These are phyloP conservation scores for Hipparchia sbordonii DNA, from an alignment of 2,888 invertebrate genomes.

Conservation along the genomic window DNA sequence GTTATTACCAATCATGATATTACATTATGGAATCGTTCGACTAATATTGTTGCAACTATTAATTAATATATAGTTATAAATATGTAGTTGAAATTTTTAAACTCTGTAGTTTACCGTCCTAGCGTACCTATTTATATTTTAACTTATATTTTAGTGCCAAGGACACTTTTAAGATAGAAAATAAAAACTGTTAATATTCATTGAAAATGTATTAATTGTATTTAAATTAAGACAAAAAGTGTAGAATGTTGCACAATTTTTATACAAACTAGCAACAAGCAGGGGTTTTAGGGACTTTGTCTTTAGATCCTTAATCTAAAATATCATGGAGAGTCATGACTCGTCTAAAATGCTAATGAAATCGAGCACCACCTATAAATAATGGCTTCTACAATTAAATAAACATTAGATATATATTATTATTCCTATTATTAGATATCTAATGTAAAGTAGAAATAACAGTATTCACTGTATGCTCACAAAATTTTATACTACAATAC, in stretches of 20 bases:
- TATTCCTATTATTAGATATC: too few species aligned
- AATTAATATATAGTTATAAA: slow-evolving; percentile 19
- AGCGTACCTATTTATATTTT: slow-evolving; percentile 40
- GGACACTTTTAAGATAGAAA: slow-evolving; percentile 20
- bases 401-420: too few species aligned
- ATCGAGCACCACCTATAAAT: too few species aligned
- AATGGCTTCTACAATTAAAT: not conserved
- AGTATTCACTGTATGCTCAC: slow-evolving; percentile 5
- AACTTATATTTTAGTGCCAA: slow-evolving; percentile 52
- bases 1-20: slow-evolving; percentile 36
- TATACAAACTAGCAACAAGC: slow-evolving; percentile 18
- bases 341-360: too few species aligned
- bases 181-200: slow-evolving; percentile 20
- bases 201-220: slow-evolving; percentile 22
- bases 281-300: slow-evolving; percentile 1
- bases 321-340: not conserved
- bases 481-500: not conserved
- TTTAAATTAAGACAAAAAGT: slow-evolving; percentile 20
- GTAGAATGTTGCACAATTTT: slow-evolving; percentile 35
- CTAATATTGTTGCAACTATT: slow-evolving; percentile 10
- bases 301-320: not conserved
- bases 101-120: slow-evolving; percentile 48
- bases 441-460: not conserved
- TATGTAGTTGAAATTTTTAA: slow-evolving; percentile 4
- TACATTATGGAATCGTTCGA: slow-evolving; percentile 17